Evolutionary conservation across 2,113 vertebrate genomes (phyloP), one percentile per base, ranked within the genome.

Genomic region (Prietella phreatophila): DNA sequence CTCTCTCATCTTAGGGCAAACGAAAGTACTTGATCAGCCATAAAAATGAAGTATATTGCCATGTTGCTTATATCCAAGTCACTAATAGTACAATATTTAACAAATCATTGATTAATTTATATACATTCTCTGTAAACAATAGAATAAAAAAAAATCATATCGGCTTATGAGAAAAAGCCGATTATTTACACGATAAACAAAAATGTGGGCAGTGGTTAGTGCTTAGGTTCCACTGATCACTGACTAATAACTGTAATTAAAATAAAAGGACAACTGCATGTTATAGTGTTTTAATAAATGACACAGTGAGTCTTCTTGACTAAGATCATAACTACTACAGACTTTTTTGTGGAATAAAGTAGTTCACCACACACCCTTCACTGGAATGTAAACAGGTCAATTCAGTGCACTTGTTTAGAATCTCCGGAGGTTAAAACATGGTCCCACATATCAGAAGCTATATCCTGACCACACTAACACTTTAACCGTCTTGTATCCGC

Each of bases 331-430:
- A 50, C 15, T 53, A n/a, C 27, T 65, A 53, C 25, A 53, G 27
- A 79, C 14, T 0, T 30, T 79, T 42, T 79, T 30, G 75, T 78
- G 76, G 14, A 79, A 79, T 19, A 79, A 30, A 47, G 0, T 19
- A 79, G 4, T 56, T 75, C 30, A 76, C 82, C 55, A 85, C 82
- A 71, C 1, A 25, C 81, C 81, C 60, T 75, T 56, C 15, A 55
- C 36, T 65, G 63, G 55, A 86, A 65, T 86, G 89, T 84, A 90
- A 86, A 88, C 83, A 73, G n/a, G n/a, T 47, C 55, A 25, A 63
- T 82, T 86, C n/a, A 75, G 55, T 55, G 86, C 60, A 80, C 11
- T 56, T 84, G 15, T 10, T 79, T 69, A 55, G 22, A 27, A 85
- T 79, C 36, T 73, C 9, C 73, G 33, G 13, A 56, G 2, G 15